Evolutionary conservation across 1,140 invertebrate genomes (phyloP), one percentile per base, ranked within the genome.

Genomic region (Bombus balteatus): DNA sequence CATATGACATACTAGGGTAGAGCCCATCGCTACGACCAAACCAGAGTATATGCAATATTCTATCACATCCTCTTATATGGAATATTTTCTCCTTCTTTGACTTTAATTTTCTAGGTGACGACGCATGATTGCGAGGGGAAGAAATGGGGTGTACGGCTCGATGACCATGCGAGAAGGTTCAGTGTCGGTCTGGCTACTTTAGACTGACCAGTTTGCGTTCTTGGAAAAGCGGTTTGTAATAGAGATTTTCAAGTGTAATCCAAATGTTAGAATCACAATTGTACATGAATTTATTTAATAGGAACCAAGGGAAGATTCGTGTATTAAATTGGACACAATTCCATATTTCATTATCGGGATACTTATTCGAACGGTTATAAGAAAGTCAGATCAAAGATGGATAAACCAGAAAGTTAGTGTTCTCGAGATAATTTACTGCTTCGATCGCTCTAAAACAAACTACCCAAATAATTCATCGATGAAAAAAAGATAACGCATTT

Each of bases 101-200:
- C 32, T 68, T 34, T 22, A 34, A 68, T 89, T 90, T 90, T 90
- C 88, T 90, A 90, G 88, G 88, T 89, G 89, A 90, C 88, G 66
- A 90, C 89, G 88, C 88, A 81, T 85, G 32, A 59, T 53, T 81
- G 74, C n/a, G n/a, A 62, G 59, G 78, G 66, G 75, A 65, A 79
- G 85, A 84, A 68, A 87, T 37, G 75, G 71, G 88, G 76, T 81
- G 65, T 82, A 41, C 57, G 65, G 72, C 3, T 43, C 10, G 71
- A 25, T 73, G 71, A 28, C 28, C 39, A 39, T 6, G 71, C 28
- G 72, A 47, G 13, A 28, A 32, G 72, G 18, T 28, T 41, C 37
- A n/a, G 1, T 25, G 28, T 1, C 9, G 25, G 13, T 25, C 25
- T 41, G 25, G 70, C 22, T 25, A 71, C 3, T 71, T 71, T 71